These are phyloP conservation scores for Actenoides lindsayi DNA, from an alignment of 2,113 vertebrate species.

Conservation along the genomic window DNA sequence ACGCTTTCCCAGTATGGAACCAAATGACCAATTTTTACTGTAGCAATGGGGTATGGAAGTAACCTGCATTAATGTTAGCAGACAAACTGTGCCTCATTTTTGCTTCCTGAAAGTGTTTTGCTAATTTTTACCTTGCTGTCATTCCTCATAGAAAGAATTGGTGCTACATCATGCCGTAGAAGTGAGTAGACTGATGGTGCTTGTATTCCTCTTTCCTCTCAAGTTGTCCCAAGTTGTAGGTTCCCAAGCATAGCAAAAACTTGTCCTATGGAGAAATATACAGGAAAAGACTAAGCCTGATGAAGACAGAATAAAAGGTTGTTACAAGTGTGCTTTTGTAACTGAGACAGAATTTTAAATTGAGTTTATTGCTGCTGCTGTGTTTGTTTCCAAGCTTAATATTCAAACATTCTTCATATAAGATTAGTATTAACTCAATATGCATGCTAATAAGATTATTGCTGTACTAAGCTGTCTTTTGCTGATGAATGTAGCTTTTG, in stretches of 20 bases:
- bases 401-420: background rate
- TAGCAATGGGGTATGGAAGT: background rate
- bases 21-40: background rate
- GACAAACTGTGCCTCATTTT: background rate
- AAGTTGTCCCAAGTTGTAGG: slow-evolving; percentile 29
- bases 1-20: background rate
- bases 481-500: slow-evolving; percentile 1
- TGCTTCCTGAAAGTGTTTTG: background rate
- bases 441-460: background rate
- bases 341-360: background rate
- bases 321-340: background rate
- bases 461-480: background rate
- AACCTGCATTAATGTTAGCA: background rate
- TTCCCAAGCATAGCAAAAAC: background rate
- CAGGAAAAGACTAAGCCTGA: background rate
- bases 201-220: slow-evolving; percentile 9
- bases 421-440: background rate
- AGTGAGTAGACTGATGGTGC: slow-evolving; percentile 6
- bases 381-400: background rate
- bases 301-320: background rate
- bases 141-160: background rate
- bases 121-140: background rate
- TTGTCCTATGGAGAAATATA: slow-evolving; percentile 27
- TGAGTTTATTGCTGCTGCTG: background rate
- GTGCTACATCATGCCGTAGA: background rate